Percentiles rank a stretch among this genome's conserved stretches.
Conservation (phyloP, 2,888 invertebrate species). For the Elmis aenea region DNA sequence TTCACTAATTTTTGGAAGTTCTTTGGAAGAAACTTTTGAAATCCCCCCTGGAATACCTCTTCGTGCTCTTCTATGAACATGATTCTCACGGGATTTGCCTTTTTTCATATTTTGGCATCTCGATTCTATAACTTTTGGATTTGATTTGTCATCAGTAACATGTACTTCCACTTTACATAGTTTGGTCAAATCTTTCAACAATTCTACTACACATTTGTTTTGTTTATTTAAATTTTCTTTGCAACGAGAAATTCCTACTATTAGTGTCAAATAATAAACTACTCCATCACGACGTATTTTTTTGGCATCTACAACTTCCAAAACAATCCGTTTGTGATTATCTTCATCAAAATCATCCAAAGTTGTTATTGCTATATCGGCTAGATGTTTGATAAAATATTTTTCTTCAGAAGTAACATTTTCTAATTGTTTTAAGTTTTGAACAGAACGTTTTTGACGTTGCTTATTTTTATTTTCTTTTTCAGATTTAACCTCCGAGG, state of each 20-base stretch:
- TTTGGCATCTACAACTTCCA: constrained; percentile 47
- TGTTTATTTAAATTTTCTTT: constrained; percentile 23
- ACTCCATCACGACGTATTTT: constrained; percentile 41
- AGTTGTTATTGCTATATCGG: constrained; percentile 47
- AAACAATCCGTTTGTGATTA: constrained; percentile 46
- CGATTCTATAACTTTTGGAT: constrained; percentile 49
- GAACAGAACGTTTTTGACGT: constrained; percentile 23
- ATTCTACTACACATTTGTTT: constrained; percentile 34
- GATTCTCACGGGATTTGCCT: constrained; percentile 19
- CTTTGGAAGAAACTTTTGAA: constrained; percentile 2
- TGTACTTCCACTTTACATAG: constrained; percentile 54
- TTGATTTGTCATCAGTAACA: constrained; percentile 40
- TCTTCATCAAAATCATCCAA: constrained; percentile 51
- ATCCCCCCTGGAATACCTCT: neutral
- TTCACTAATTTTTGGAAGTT: constrained; percentile 19
- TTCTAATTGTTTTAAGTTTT: constrained; percentile 22
- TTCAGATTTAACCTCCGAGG: constrained; percentile 12
- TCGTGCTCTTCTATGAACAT: neutral
- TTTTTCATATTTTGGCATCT: constrained; percentile 48
- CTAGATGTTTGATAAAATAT: constrained; percentile 39
- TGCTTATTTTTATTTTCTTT: constrained; percentile 9
- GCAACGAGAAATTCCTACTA: constrained; percentile 48
- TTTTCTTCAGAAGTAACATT: constrained; percentile 34
- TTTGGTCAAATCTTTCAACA: constrained; percentile 42
- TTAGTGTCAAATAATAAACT: constrained; percentile 45